A percentile compares a stretch with the other conserved stretches of the same genome.
phyloP scores from a whole-genome alignment of 2,888 invertebrate species.

The Diaphora mendica region DNA sequence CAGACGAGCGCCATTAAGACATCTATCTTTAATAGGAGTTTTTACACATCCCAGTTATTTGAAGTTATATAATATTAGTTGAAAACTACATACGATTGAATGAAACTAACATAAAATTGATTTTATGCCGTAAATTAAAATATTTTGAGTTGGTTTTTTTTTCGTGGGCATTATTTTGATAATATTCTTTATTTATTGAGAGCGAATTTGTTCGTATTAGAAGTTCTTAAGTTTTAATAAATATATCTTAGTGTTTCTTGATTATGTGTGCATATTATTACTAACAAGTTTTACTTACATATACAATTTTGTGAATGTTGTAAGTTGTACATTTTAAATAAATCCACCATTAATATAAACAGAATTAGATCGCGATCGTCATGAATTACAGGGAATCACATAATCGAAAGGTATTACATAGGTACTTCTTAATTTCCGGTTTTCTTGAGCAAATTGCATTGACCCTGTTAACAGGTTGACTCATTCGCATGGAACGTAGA shows the following conservation, averaged over 20 bases:
- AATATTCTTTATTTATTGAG: not conserved
- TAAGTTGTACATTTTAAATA: not conserved
- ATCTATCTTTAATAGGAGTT: not conserved
- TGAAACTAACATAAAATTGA: not conserved
- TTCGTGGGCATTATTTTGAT: not conserved
- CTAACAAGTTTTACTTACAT: not conserved
- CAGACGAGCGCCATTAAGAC: conserved; percentile 20
- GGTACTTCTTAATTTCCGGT: not conserved
- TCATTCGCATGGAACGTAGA: not conserved
- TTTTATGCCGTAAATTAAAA: not conserved
- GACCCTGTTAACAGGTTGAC: not conserved
- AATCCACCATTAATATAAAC: not conserved
- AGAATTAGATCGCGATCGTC: not conserved
- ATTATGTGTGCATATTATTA: not conserved
- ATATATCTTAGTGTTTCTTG: not conserved
- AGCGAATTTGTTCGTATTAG: not conserved
- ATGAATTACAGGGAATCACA: not conserved
- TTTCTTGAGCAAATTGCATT: not conserved
- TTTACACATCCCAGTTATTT: not conserved
- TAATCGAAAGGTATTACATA: not conserved
- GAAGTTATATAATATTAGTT: not conserved
- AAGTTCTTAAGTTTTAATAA: not conserved
- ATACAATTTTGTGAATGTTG: not conserved
- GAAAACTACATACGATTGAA: not conserved
- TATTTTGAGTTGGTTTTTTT: not conserved